Base-by-base conservation (phyloP, 2,888 invertebrate genomes). In the Epistrophe eligans region DNA sequence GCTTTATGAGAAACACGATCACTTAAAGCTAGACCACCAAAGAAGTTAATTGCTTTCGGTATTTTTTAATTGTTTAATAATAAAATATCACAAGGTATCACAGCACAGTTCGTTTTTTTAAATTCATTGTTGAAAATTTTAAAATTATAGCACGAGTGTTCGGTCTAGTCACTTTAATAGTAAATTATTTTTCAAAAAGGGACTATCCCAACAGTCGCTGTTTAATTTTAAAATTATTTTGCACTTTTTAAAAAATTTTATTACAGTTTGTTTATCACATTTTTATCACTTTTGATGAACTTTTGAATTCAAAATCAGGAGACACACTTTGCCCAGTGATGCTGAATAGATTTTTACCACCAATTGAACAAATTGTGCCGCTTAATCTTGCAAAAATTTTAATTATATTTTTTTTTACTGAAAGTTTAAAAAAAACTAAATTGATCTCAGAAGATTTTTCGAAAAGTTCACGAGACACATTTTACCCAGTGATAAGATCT, bases 111-210 rank as follows among this genome's bases (percentile, higher is more conserved):
- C 19, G 38, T 11, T 10, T 58, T 60, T 35, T 32, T 13, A 17
- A 35, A 32, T 50, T 43, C 7, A 45, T 32, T 77, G 91, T 88
- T 90, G 92, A 89, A 79, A 84, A 88, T 91, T 92, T 90, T 92
- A 92, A 92, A 92, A 92, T 92, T 92, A 91, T 91, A 92, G 91
- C 91, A 92, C 92, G 93, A 92, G 92, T 92, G 92, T 92, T 92
- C 92, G 91, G 92, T 92, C 92, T 92, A 92, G 93, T 92, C 92
- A 92, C 93, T 91, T 90, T 73, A 73, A 55, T 70, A 55, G 6
- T 10, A 70, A 85, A 60, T 73, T 60, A 4, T 19, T 71, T 45
- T 10, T 35, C 15, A 89, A 89, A 89, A 91, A 92, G 91, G 66
- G 91, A 92, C 92, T 89, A 91, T 89, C 89, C 92, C 92, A 91